Evolutionary conservation across 2,888 invertebrate species (phyloP).

Genomic region (Papilio gigon): DNA sequence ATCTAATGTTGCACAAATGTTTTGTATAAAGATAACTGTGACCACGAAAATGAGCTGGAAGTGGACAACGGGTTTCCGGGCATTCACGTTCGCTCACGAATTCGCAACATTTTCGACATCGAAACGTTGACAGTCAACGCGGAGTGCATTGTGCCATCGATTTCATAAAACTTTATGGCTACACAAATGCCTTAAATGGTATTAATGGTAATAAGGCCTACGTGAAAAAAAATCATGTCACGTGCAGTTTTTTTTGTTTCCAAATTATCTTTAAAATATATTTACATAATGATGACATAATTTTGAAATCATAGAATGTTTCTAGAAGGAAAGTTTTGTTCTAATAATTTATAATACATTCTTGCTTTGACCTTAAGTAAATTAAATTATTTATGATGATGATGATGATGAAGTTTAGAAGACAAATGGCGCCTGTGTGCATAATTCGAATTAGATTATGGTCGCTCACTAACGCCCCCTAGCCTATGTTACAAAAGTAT

Average conservation of each 20-base stretch:
- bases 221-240: conserved; percentile 6
- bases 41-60: conserved; percentile 69
- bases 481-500: no score
- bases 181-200: conserved; percentile 45
- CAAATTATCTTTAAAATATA: neutral
- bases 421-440: no score
- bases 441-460: no score
- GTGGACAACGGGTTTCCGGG: conserved; percentile 73
- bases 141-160: conserved; percentile 63
- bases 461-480: no score
- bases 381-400: no score
- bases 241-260: neutral
- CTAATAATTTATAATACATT: no score
- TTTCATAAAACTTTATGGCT: conserved; percentile 56
- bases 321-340: no score
- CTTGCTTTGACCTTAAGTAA: no score
- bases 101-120: conserved; percentile 60
- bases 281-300: neutral
- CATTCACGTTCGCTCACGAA: conserved; percentile 73
- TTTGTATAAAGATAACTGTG: conserved; percentile 41
- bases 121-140: conserved; percentile 44
- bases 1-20: conserved; percentile 18
- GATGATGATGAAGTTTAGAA: no score
- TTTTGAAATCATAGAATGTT: no score
- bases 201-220: conserved; percentile 35